Evolutionary conservation across 1,140 invertebrate genomes (phyloP), one percentile per base, ranked within the genome.

Genomic region (Pantala flavescens): DNA sequence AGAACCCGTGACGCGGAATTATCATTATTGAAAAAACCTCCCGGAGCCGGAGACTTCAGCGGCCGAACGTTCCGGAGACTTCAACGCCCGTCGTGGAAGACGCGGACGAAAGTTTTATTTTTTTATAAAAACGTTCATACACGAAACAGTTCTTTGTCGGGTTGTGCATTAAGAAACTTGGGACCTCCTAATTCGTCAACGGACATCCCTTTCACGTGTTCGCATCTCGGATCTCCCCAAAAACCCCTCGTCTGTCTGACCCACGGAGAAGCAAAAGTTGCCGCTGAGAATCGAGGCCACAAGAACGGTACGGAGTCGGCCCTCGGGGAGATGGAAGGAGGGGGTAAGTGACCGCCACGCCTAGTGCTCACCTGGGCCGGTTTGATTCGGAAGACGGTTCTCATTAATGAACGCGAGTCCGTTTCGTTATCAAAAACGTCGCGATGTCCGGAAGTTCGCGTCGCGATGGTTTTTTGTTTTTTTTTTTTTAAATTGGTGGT

Each of bases 291-390:
- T 63, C 49, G 49, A 63, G 49, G 49, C 49, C 49, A 63, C 49
- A 12, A 63, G 49, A 63, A 63, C 49, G 49, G 49, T 63, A 63
- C 49, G 49, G 49, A 63, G 49, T 63, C 49, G 49, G 49, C 49
- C 49, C 49, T 63, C 49, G 2, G 49, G 49, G 49, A 21, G 49
- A 63, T 63, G 49, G 49, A 19, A 21, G 49, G 49, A 63, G 49
- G 49, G 49, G 49, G 49, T 63, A 63, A 63, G 49, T 63, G 49
- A 63, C 49, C 49, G 49, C 49, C 49, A 63, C 49, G 49, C 49
- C 49, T 63, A 19, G 49, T 63, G 49, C 49, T 12, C 49, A 63
- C 49, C 49, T 63, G 49, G 49, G 49, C 49, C 49, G 49, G 49
- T 63, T 63, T 21, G 3, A 63, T 63, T 63, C 49, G 49, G 49